Evolutionary conservation across 2,888 invertebrate species (phyloP).

Genomic region (Pyrrhia umbra): DNA sequence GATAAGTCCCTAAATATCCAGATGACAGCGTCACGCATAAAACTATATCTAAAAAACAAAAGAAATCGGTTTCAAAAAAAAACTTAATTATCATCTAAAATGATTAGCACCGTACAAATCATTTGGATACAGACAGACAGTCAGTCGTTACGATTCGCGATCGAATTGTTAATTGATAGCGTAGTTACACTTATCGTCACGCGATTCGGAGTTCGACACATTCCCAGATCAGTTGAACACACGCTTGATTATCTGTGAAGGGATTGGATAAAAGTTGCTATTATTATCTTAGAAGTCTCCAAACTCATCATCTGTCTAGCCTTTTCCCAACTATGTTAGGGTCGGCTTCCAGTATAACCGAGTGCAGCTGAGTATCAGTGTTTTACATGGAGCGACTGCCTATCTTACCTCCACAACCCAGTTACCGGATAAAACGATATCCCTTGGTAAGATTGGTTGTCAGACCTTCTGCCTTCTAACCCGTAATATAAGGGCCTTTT

Average conservation of each 20-base stretch:
- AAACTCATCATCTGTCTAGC: too few species aligned
- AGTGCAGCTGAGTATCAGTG: too few species aligned
- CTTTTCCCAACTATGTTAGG: too few species aligned
- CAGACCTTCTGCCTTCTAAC: too few species aligned
- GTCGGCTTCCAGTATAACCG: too few species aligned
- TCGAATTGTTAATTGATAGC: conserved; percentile 46
- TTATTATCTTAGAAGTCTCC: background rate
- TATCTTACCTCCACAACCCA: too few species aligned
- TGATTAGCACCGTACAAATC: conserved; percentile 55
- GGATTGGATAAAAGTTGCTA: background rate
- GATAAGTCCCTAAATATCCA: too few species aligned
- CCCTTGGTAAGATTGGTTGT: too few species aligned
- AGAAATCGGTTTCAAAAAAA: conserved; percentile 51
- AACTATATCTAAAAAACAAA: conserved; percentile 13
- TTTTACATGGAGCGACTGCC: too few species aligned
- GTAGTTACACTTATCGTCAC: conserved; percentile 45
- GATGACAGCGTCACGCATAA: background rate
- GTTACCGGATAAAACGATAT: too few species aligned
- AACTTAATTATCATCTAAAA: conserved; percentile 44
- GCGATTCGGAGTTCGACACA: conserved; percentile 23
- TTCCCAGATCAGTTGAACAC: conserved; percentile 21
- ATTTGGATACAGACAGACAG: conserved; percentile 48
- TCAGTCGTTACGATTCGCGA: conserved; percentile 43
- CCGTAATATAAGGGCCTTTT: too few species aligned
- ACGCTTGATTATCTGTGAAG: background rate